Conservation (phyloP, 2,113 vertebrate genomes). For the Cromileptes altivelis region DNA sequence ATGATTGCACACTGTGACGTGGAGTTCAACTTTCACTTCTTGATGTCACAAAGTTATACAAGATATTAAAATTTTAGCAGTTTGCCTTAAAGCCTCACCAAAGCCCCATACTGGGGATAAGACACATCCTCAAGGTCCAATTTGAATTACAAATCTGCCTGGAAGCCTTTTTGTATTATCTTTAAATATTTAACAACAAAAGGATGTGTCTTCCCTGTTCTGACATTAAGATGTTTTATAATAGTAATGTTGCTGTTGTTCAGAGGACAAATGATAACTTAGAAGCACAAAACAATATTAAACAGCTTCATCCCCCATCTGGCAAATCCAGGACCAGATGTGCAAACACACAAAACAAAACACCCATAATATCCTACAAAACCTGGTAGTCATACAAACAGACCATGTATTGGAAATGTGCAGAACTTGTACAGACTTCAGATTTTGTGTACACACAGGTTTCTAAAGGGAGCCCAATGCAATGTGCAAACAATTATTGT, state of each 20-base stretch:
- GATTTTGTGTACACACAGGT: neutral
- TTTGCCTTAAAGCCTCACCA: slow-evolving; percentile 55
- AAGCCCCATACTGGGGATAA: slow-evolving; percentile 47
- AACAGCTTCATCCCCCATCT: neutral
- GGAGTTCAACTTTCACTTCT: slow-evolving; percentile 13
- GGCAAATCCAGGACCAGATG: neutral
- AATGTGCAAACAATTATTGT: no score
- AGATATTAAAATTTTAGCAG: slow-evolving; percentile 55
- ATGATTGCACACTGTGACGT: neutral
- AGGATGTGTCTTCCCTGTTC: slow-evolving; percentile 11
- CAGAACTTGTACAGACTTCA: neutral
- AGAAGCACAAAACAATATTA: neutral
- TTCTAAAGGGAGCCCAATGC: no score
- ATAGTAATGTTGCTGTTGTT: slow-evolving; percentile 6
- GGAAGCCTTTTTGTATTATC: slow-evolving; percentile 53
- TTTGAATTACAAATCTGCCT: slow-evolving; percentile 76
- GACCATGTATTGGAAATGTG: neutral
- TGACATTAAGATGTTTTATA: slow-evolving; percentile 26
- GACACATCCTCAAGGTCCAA: slow-evolving; percentile 60
- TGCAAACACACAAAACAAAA: neutral
- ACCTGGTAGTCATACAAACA: neutral
- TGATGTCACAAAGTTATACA: slow-evolving; percentile 50
- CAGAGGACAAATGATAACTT: neutral
- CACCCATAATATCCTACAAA: neutral
- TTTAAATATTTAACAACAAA: slow-evolving; percentile 62